Conservation (phyloP, 35 echinoderm and acorn worm species). For the Apostichopus californicus region DNA sequence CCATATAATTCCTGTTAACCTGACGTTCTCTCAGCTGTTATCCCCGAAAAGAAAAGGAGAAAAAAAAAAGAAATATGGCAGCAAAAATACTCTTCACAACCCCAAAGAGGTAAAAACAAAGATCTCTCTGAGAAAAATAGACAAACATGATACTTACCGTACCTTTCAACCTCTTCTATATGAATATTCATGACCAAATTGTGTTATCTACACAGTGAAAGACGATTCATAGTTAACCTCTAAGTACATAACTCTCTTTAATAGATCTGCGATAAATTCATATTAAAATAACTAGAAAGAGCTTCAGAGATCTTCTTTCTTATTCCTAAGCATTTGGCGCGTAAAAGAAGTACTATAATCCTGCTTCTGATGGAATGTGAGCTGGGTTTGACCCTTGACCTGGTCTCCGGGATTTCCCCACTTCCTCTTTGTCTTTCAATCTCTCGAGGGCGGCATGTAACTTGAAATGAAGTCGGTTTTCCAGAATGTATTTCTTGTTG, state of each 20-base stretch:
- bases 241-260: background rate
- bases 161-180: background rate
- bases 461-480: constrained; percentile 92
- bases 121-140: no score
- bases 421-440: constrained; percentile 61
- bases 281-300: constrained; percentile 2
- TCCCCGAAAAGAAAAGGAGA: no score
- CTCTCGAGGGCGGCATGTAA: constrained; percentile 80
- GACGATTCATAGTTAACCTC: constrained; percentile 5
- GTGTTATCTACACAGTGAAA: constrained; percentile 13
- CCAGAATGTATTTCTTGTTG: constrained; percentile 85
- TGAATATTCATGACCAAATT: constrained; percentile 1
- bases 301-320: background rate
- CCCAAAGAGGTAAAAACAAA: no score
- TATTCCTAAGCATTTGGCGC: background rate
- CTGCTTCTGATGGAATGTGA: background rate
- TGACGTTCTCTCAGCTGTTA: no score
- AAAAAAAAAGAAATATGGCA: no score
- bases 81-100: no score
- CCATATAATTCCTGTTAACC: no score
- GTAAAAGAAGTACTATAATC: background rate
- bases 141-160: background rate
- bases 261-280: background rate
- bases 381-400: background rate
- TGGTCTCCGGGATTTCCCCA: background rate